Conservation (phyloP, 64 coral and sea anemone species). For the Montipora efflorescens region DNA sequence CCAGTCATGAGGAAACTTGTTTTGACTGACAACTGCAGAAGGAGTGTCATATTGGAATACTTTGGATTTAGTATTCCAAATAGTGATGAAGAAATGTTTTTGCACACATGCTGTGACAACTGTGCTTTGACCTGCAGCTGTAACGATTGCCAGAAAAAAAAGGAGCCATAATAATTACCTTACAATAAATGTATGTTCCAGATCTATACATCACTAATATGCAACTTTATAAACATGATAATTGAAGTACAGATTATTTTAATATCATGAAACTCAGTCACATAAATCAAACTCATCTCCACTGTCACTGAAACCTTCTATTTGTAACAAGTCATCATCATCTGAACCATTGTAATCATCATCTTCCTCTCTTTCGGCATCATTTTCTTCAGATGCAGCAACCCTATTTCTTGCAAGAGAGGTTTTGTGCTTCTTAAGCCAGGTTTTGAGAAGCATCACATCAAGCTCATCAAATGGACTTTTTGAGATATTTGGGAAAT, state of each 20-base stretch:
- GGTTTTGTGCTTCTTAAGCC: conserved; percentile 3
- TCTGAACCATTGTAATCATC: background rate
- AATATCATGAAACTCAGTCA: background rate
- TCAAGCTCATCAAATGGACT: background rate
- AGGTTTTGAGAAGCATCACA: background rate
- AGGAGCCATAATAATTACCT: background rate
- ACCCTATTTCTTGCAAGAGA: background rate
- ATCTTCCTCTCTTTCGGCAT: background rate
- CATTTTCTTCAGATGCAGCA: background rate
- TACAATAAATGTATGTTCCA: background rate
- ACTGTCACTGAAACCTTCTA: background rate
- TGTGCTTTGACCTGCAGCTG: background rate
- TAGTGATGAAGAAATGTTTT: background rate
- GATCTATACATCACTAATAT: background rate
- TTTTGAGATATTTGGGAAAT: conserved; percentile 19
- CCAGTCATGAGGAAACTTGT: background rate
- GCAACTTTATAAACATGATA: background rate
- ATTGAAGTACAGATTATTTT: background rate
- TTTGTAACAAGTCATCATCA: background rate
- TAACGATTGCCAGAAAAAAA: background rate
- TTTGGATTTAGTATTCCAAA: conserved; percentile 4
- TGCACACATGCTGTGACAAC: conserved; percentile 18
- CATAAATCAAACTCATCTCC: background rate
- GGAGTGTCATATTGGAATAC: background rate
- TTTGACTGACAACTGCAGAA: background rate